Base-by-base conservation (phyloP, 2,888 invertebrate species). In the Nomada goodeniana region DNA sequence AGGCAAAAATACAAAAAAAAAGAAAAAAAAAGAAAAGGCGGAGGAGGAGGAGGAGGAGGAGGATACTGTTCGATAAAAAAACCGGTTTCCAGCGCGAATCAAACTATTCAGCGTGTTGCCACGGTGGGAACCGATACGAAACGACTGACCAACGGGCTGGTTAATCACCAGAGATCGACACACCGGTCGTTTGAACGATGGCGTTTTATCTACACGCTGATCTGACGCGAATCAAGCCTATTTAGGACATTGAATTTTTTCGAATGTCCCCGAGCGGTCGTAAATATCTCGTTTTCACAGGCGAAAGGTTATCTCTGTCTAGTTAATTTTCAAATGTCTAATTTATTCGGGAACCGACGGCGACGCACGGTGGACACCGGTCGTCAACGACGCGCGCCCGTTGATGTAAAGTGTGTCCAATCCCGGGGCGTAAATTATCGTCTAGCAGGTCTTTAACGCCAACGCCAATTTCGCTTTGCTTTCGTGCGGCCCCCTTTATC, bases 31-130 rank as follows among this genome's bases (percentile, higher is more conserved):
- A 26, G 1, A 26, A 26, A 26, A 26, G 26, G 26, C 26, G 26
- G 26, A 26, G 11, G 29, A 42, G 29, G n/a, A 5, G 15, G 11
- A 15, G 42, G 29, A 50, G 29, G 4, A 11, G n/a, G 47, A 61
- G 53, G 44, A 29, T n/a, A 53, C 13, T n/a, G 63, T 61, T 67
- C 76, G 83, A 82, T 82, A 87, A 83, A 82, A 88, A 82, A 86
- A 88, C 88, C 88, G 86, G 88, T 88, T 80, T 61, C 61, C 74
- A 71, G 81, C 74, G 76, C 78, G 64, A 86, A 85, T 85, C 87
- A 75, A 85, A 83, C 85, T 79, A 82, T 86, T 86, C 84, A 69
- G 36, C 72, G 80, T 72, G 76, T 77, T 76, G 57, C 84, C 76
- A 63, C 85, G 82, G 52, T 67, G 53, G 44, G n/a, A 29, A 20